Evolutionary conservation across 2,888 invertebrate species (phyloP).

Genomic region (Euzophera pinguis): DNA sequence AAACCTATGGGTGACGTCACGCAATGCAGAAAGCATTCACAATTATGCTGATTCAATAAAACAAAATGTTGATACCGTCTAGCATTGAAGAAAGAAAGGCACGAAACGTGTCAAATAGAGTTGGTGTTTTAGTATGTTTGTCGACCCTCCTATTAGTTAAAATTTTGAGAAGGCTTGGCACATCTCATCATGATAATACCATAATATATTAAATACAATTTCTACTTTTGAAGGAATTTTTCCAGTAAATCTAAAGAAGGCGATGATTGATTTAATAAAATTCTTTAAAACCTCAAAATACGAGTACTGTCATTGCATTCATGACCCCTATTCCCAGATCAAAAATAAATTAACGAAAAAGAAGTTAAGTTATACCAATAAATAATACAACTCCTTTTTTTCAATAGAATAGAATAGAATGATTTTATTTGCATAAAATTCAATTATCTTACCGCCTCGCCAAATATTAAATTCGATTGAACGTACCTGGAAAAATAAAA

Average conservation of each 20-base stretch:
- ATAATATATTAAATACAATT: constrained; percentile 36
- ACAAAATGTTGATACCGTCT: constrained; percentile 23
- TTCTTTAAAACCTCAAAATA: too few species aligned
- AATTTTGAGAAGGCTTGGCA: too few species aligned
- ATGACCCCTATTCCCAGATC: not conserved
- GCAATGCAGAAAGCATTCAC: constrained; percentile 17
- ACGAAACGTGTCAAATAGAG: too few species aligned
- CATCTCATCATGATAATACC: too few species aligned
- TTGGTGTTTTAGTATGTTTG: too few species aligned
- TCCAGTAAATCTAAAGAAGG: too few species aligned
- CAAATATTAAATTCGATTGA: constrained; percentile 11
- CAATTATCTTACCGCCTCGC: constrained; percentile 34
- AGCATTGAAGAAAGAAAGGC: constrained; percentile 23
- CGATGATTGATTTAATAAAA: too few species aligned
- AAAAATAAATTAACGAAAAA: constrained; percentile 22
- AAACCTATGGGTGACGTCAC: constrained; percentile 6
- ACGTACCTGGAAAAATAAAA: constrained; percentile 8
- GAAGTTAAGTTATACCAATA: not conserved
- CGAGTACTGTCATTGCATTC: too few species aligned
- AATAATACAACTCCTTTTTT: not conserved
- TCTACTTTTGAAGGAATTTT: constrained; percentile 21
- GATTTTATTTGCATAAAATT: too few species aligned
- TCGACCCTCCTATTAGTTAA: too few species aligned
- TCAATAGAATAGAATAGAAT: too few species aligned
- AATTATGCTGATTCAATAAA: constrained; percentile 23